Conservation (phyloP, 2,797 vertebrate genomes). For the Hydrolagus colliei region DNA sequence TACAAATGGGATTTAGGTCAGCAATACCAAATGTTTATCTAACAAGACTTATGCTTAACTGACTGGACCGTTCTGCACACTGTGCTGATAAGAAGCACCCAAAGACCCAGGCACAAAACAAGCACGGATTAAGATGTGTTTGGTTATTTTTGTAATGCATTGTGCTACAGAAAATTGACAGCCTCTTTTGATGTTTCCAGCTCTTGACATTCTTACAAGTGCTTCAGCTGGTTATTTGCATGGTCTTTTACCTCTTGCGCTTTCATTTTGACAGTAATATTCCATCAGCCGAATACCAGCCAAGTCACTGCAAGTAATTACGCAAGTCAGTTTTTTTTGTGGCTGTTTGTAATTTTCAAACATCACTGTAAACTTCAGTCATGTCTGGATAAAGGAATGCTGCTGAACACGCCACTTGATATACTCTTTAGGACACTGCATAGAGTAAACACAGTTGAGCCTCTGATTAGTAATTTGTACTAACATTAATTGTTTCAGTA, state of each 20-base stretch:
- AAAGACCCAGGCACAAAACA: neutral
- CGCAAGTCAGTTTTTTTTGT: neutral
- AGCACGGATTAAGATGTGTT: slow-evolving; percentile 12
- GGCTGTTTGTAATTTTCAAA: neutral
- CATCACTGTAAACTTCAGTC: neutral
- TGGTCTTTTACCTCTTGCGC: neutral
- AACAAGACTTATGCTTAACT: neutral
- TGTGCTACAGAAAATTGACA: neutral
- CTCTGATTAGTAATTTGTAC: neutral
- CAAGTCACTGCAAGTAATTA: neutral
- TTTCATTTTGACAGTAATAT: neutral
- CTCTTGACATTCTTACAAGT: neutral
- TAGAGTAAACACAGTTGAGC: neutral
- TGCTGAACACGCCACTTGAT: neutral
- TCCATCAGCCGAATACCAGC: neutral
- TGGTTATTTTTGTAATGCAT: neutral
- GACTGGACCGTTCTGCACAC: neutral
- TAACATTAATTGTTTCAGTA: neutral
- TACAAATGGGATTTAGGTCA: neutral
- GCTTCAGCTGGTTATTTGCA: neutral
- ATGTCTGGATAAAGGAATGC: neutral
- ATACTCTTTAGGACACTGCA: neutral
- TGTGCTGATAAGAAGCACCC: neutral
- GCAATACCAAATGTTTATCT: slow-evolving; percentile 13
- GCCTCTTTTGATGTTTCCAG: neutral